These are phyloP conservation scores for Dipodomys stephensi DNA, from an alignment of 2,113 vertebrate genomes.

Conservation along the genomic window DNA sequence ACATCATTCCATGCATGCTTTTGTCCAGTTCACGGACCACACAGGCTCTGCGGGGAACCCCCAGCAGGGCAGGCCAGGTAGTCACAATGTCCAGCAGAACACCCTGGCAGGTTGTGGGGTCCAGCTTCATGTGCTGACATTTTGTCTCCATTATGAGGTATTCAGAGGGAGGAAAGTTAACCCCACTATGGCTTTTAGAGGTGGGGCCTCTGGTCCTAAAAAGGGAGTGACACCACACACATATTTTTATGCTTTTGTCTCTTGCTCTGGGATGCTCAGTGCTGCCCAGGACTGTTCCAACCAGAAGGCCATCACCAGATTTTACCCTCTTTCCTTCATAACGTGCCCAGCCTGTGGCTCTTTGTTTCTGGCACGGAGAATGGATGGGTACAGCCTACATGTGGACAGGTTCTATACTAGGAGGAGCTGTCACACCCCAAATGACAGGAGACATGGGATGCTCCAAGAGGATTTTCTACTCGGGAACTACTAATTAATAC, in stretches of 20 bases:
- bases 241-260: neutral
- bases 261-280: neutral
- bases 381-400: neutral
- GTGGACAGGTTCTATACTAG: neutral
- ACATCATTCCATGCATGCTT: too few species aligned
- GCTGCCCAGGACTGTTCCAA: neutral
- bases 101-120: neutral
- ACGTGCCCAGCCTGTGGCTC: neutral
- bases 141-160: neutral
- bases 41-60: too few species aligned
- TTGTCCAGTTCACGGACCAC: too few species aligned
- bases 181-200: neutral
- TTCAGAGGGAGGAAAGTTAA: too few species aligned
- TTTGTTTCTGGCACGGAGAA: neutral
- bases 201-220: neutral
- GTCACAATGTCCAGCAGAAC: neutral
- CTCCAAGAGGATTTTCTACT: neutral
- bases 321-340: neutral
- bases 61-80: neutral
- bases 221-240: neutral
- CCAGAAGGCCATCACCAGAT: neutral
- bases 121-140: neutral
- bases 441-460: neutral
- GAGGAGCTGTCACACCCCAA: neutral
- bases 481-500: conserved; percentile 39